Conservation (phyloP, 2,113 vertebrate genomes). For the Pseudorasbora parva region DNA sequence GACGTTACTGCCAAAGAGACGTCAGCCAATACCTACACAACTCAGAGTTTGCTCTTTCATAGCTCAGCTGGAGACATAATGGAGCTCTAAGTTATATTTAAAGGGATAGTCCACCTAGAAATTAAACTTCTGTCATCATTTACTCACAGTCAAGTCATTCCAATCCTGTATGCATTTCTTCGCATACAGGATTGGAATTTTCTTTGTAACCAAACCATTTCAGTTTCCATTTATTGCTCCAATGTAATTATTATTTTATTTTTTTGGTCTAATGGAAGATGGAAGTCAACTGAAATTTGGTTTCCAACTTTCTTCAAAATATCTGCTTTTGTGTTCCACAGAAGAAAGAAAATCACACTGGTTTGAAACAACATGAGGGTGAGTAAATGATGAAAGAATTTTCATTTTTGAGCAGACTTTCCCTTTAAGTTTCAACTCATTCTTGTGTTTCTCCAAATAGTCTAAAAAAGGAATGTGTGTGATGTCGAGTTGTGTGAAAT, state of each 20-base stretch:
- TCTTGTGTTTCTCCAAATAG: neutral
- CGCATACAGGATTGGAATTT: too few relatives aligned
- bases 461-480: neutral
- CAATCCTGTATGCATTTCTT: neutral
- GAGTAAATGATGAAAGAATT: neutral
- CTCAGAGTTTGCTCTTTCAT: conserved; percentile 38
- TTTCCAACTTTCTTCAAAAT: neutral
- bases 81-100: neutral
- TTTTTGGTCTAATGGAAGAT: neutral
- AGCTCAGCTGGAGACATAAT: neutral
- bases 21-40: conserved; percentile 45
- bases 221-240: neutral
- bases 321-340: neutral
- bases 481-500: neutral
- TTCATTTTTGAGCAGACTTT: neutral
- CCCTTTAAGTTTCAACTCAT: neutral
- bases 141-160: neutral
- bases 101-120: neutral
- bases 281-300: neutral
- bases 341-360: neutral
- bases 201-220: neutral
- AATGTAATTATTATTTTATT: neutral
- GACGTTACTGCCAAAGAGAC: conserved; percentile 36
- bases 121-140: neutral
- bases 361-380: neutral